These are phyloP conservation scores for Drosophila neotestacea DNA, from an alignment of 2,888 invertebrate genomes.

Conservation along the genomic window DNA sequence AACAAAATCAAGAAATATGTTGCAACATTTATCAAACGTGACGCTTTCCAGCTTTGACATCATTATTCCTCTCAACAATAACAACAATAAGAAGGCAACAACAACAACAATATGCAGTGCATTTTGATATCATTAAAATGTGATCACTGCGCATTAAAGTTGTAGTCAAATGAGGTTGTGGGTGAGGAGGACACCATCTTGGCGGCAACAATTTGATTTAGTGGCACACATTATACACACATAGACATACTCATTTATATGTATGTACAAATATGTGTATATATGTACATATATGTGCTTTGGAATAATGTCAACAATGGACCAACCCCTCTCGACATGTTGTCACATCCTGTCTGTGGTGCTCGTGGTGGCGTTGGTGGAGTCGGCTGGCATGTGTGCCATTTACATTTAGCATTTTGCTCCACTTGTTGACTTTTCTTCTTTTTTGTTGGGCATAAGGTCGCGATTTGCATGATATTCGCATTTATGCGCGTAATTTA, in stretches of 20 bases:
- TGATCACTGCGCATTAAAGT: slow-evolving; percentile 80
- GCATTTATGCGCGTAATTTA: slow-evolving; percentile 75
- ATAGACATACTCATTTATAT: background rate
- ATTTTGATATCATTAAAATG: slow-evolving; percentile 81
- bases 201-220: slow-evolving; percentile 71
- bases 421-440: slow-evolving; percentile 69
- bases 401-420: slow-evolving; percentile 75
- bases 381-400: slow-evolving; percentile 14
- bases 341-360: slow-evolving; percentile 59
- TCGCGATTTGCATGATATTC: slow-evolving; percentile 77
- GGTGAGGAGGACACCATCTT: slow-evolving; percentile 40
- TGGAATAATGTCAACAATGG: slow-evolving; percentile 79
- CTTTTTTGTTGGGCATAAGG: slow-evolving; percentile 29
- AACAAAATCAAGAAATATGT: slow-evolving; percentile 67
- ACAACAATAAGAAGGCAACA: slow-evolving; percentile 24
- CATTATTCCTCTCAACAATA: slow-evolving; percentile 30
- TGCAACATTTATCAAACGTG: slow-evolving; percentile 77
- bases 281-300: slow-evolving; percentile 10
- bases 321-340: slow-evolving; percentile 54
- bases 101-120: slow-evolving; percentile 55
- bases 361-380: slow-evolving; percentile 23
- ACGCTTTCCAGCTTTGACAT: slow-evolving; percentile 62
- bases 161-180: slow-evolving; percentile 67
- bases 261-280: background rate
- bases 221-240: slow-evolving; percentile 56